Evolutionary conservation across 1,140 invertebrate genomes (phyloP), one percentile per base, ranked within the genome.

Genomic region (Temnothorax nylanderi): DNA sequence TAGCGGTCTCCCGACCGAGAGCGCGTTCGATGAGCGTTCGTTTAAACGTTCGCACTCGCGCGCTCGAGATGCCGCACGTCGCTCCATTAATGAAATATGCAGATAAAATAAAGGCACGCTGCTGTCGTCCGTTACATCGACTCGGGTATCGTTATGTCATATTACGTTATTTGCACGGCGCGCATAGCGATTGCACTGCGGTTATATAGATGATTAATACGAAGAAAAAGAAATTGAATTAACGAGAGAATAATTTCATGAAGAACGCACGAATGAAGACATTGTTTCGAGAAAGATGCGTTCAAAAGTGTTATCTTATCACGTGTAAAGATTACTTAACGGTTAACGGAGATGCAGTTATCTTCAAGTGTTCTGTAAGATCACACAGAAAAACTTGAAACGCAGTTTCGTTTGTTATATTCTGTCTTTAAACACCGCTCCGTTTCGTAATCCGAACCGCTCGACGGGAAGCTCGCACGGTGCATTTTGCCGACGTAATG

Each of bases 121-220:
- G 74, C 37, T 16, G 34, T 44, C 11, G 26, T 0, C 26, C 26
- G 26, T 26, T 26, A 26, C 26, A 1, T 26, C 1, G 26, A 26
- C 26, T 26, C 26, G 26, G 26, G 26, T 26, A 26, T 49, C 62
- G 41, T 78, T 47, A 56, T 21, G 65, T 56, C 21, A 56, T 16
- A 10, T 80, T 75, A 75, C 37, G 37, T 74, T 80, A 54, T 26
- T 16, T 6, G 13, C 37, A 7, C 11, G 47, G 18, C 26, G 44
- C n/a, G 34, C 47, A 13, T 2, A 5, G 18, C 37, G 65, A 26
- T 54, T 71, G 34, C 47, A 18, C 18, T 4, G 34, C 34, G 34
- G 8, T 81, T 81, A 71, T n/a, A n/a, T 54, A 26, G 16, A 13
- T 18, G 71, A 81, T 72, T 71, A 81, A 47, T 65, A 34, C 44